A percentile compares a stretch with the other conserved stretches of the same genome.
Conservation (phyloP, 2,113 vertebrate species). For the Psephotus haematonotus region DNA sequence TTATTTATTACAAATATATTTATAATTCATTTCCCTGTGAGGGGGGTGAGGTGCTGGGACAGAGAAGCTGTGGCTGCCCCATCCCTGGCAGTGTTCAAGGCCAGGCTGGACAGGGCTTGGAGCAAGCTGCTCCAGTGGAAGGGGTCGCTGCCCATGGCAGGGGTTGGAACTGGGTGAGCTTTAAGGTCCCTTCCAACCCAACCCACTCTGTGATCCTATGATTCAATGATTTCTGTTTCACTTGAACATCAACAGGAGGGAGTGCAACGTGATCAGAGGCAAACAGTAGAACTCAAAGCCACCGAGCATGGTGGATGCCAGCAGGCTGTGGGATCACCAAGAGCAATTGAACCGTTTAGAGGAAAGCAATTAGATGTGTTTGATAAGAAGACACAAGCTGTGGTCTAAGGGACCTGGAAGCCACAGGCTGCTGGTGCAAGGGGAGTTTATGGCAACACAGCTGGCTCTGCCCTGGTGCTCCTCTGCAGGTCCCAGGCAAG, state of each 20-base stretch:
- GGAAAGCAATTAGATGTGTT: background rate
- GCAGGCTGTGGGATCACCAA: background rate
- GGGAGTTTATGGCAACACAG: rapidly evolving
- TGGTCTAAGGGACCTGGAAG: rapidly evolving
- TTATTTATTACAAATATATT: background rate
- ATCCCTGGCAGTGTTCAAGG: background rate
- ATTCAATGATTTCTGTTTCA: background rate
- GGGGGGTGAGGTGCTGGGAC: background rate
- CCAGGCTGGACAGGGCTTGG: background rate
- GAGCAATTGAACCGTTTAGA: no score
- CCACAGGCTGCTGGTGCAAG: rapidly evolving
- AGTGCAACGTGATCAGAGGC: background rate
- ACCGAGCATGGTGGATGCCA: background rate
- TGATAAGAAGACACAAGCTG: background rate
- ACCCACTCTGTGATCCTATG: background rate
- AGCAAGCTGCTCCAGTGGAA: background rate
- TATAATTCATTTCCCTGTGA: background rate
- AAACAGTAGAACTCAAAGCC: background rate
- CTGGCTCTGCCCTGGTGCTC: background rate
- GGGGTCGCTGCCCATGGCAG: background rate
- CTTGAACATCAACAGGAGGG: background rate
- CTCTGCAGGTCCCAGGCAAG: background rate
- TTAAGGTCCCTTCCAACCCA: background rate
- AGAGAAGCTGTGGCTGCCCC: background rate
- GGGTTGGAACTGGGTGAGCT: background rate